phyloP scores from a whole-genome alignment of 1,140 invertebrate genomes.

The Aphelenchoides besseyi region DNA sequence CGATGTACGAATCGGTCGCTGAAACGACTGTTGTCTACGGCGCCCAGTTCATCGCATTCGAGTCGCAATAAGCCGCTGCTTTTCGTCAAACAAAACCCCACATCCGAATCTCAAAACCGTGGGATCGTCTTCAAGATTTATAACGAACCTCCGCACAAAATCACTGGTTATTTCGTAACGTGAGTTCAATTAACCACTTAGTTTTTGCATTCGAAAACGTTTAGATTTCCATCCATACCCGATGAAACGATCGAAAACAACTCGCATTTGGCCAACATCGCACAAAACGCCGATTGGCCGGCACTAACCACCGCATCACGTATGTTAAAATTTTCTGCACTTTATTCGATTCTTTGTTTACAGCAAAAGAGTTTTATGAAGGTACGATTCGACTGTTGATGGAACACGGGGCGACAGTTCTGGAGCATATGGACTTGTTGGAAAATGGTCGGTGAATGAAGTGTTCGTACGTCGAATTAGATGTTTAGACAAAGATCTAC shows the following conservation, averaged over 20 bases:
- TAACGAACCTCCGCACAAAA: constrained; percentile 37
- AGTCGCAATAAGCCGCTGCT: no score
- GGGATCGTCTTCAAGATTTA: constrained; percentile 48
- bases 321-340: constrained; percentile 26
- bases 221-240: constrained; percentile 58
- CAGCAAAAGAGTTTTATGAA: constrained; percentile 60
- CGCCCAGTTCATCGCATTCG: background rate
- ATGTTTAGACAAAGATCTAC: constrained; percentile 26
- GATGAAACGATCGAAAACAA: constrained; percentile 61
- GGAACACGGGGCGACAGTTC: constrained; percentile 57
- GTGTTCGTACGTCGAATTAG: constrained; percentile 7
- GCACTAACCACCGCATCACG: constrained; percentile 46
- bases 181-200: constrained; percentile 37
- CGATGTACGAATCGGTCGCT: background rate
- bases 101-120: background rate
- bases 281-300: constrained; percentile 56
- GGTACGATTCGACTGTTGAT: constrained; percentile 57
- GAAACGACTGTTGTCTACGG: background rate
- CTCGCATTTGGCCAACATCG: constrained; percentile 52
- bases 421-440: constrained; percentile 55
- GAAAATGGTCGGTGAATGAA: constrained; percentile 45
- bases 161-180: constrained; percentile 53
- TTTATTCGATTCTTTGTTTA: constrained; percentile 30
- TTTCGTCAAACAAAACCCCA: no score
- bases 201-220: no score